phyloP scores from a whole-genome alignment of 2,113 vertebrate genomes.

The Antigone vipio region DNA sequence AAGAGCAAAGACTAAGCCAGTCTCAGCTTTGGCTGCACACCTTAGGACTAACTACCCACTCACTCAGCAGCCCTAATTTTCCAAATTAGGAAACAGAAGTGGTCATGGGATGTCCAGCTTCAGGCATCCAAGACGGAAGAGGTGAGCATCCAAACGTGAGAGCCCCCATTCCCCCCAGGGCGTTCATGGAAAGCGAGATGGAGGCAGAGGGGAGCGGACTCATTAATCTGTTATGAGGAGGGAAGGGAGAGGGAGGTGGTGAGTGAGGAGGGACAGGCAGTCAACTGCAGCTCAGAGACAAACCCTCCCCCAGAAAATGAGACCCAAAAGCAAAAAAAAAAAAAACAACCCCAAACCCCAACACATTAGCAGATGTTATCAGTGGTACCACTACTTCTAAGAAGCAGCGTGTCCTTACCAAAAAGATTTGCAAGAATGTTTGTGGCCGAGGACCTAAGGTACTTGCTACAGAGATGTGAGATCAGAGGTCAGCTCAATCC shows the following conservation, averaged over 20 bases:
- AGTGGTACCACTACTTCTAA: conserved; percentile 67
- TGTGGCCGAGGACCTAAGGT: conserved; percentile 79
- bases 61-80: neutral
- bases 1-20: neutral
- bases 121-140: neutral
- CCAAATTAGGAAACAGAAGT: neutral
- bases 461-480: conserved; percentile 83
- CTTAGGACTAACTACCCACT: neutral
- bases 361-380: conserved; percentile 48
- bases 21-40: neutral
- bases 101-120: neutral
- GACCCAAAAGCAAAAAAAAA: neutral
- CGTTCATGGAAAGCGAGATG: neutral
- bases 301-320: neutral
- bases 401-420: conserved; percentile 75
- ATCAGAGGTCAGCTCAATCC: conserved; percentile 88
- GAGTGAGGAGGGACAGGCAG: neutral
- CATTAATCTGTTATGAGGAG: conserved; percentile 43
- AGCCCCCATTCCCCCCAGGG: neutral
- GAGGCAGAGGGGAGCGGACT: neutral
- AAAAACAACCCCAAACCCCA: neutral
- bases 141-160: neutral
- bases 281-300: neutral
- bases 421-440: conserved; percentile 76
- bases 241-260: neutral